phyloP scores from a whole-genome alignment of 2,888 invertebrate species.

The Drosophila demipolita region DNA sequence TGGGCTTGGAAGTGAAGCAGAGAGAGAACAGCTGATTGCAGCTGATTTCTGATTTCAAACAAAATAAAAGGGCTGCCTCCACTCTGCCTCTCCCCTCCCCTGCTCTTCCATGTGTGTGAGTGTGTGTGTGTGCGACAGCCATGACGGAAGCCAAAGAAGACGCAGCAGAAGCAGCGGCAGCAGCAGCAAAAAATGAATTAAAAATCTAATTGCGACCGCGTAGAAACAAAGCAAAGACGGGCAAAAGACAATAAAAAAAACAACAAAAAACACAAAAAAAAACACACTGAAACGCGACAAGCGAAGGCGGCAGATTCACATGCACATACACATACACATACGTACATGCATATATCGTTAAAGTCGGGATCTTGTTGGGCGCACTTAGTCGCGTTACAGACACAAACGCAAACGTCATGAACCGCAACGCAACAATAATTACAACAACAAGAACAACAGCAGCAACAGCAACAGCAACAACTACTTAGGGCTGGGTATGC shows the following conservation, averaged over 20 bases:
- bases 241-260: conserved; percentile 62
- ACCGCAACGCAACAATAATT: conserved; percentile 81
- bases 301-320: conserved; percentile 32
- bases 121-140: conserved; percentile 58
- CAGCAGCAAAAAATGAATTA: conserved; percentile 69
- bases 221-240: conserved; percentile 74
- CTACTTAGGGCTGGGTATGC: conserved; percentile 67
- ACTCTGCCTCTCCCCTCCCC: conserved; percentile 5
- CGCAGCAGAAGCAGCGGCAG: conserved; percentile 50
- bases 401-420: conserved; percentile 68
- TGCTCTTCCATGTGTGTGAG: background rate
- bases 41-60: conserved; percentile 68
- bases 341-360: conserved; percentile 15
- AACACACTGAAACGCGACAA: conserved; percentile 53
- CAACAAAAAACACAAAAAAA: conserved; percentile 6
- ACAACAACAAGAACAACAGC: conserved; percentile 72
- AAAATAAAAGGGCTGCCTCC: conserved; percentile 39
- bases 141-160: conserved; percentile 75
- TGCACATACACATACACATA: conserved; percentile 6
- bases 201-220: conserved; percentile 78
- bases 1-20: background rate
- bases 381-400: conserved; percentile 76
- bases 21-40: conserved; percentile 79
- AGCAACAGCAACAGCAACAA: conserved; percentile 48
- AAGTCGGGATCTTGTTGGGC: conserved; percentile 54